Base-by-base conservation (phyloP, 37 sponge, comb jelly and placozoan species). In the Oscarella lobularis region DNA sequence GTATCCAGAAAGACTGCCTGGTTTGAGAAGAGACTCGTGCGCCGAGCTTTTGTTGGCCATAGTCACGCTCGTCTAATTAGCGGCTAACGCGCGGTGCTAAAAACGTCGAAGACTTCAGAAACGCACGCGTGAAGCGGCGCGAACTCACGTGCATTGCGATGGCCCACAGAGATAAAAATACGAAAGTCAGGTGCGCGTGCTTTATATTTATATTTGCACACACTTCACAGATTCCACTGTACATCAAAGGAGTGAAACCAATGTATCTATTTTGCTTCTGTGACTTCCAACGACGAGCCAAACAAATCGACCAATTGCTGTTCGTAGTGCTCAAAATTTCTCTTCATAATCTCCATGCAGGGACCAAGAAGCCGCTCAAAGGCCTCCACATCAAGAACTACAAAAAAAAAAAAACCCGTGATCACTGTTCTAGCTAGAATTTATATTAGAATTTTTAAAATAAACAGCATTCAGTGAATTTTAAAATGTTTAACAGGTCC, bases 341-440 rank as follows among this genome's bases (percentile, higher is more conserved):
- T 66, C 83, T 88, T 85, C 96, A 95, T 92, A 71, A 95, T 82
- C 6, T 92, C 92, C 79, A 86, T 89, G 40, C 96, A 95, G 2
- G 96, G 96, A 3, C 96, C 96, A 34, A 95, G 85, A 55, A 95
- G 87, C 65, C 96, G 89, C 78, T 95, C 96, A 80, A 95, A 95
- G 0, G 92, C 89, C 39, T 83, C 84, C 6, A 95, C 85, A 32
- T 95, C 89, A 20, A 95, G 75, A n/a, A 79, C 94, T 90, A 74
- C 0, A 67, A 34, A 48, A 78, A 75, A n/a, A 68, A 68, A 68
- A 68, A 68, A 68, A 68, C 33, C 71, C n/a, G n/a, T n/a, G n/a
- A n/a, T n/a, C n/a, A n/a, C n/a, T n/a, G n/a, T n/a, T n/a, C 71
- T 14, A 5, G 31, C 71, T 48, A 48, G 60, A 48, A 48, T 20